phyloP scores from a whole-genome alignment of 2,888 invertebrate species.

The Sminthurinus aureus region DNA sequence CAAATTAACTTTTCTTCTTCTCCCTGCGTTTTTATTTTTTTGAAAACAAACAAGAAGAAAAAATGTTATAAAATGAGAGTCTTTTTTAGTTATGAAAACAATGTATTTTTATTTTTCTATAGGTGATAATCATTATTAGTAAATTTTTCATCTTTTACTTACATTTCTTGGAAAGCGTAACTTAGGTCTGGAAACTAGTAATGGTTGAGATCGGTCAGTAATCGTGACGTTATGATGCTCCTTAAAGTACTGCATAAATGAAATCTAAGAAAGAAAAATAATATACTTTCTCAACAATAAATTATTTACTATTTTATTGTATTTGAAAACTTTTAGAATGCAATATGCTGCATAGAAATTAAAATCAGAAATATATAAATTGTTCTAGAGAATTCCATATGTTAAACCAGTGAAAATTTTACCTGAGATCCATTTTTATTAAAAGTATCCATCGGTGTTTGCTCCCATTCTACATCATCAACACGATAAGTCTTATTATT shows the following conservation, averaged over 20 bases:
- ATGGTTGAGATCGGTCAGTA: conserved; percentile 76
- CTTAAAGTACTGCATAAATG: conserved; percentile 83
- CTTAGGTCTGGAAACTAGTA: conserved; percentile 73
- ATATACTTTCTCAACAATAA: background rate
- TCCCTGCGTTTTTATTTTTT: background rate
- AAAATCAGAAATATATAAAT: background rate
- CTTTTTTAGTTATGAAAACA: background rate
- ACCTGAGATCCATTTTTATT: conserved; percentile 52
- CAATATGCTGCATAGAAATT: conserved; percentile 42
- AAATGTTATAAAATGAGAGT: background rate
- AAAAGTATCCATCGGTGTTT: conserved; percentile 77
- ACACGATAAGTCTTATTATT: conserved; percentile 89
- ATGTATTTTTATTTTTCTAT: background rate
- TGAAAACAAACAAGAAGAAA: background rate
- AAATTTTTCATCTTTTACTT: background rate
- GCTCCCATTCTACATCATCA: conserved; percentile 83
- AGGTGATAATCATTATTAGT: too few relatives aligned
- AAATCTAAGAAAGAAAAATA: conserved; percentile 62
- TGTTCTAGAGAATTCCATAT: background rate
- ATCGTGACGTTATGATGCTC: conserved; percentile 78
- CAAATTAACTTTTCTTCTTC: conserved; percentile 61
- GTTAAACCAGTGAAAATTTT: too few relatives aligned
- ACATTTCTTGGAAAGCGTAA: conserved; percentile 54
- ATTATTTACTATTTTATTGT: background rate
- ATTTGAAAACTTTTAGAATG: too few relatives aligned